Evolutionary conservation across 1,140 invertebrate genomes (phyloP), one percentile per base, ranked within the genome.

Genomic region (Drosophila guanche): DNA sequence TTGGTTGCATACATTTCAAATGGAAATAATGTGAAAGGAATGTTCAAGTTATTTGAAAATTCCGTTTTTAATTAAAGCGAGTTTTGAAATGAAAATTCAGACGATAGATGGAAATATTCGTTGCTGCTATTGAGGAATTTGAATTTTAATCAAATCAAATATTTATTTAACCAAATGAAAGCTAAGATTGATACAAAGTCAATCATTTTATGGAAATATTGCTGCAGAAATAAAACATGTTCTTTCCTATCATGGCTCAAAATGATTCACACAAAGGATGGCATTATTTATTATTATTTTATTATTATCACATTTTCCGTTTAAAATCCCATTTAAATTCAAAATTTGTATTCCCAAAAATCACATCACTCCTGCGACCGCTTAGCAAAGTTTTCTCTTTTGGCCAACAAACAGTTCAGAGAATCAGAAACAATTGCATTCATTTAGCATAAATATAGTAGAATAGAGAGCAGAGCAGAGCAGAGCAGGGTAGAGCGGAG

Each of bases 361-460:
- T 33, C 8, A 10, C 29, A 10, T 37, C 33, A 4, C 33, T 37
- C 33, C 10, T 37, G 10, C 33, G 10, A 37, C 1, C 33, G 10
- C 12, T 37, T 37, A 37, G 33, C 33, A 37, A 37, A 37, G 33
- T 37, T 50, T 70, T 40, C 51, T 60, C 42, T 59, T 53, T 46
- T 41, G 22, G 25, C 16, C 16, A 4, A 10, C 10, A 37, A 37
- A 37, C 10, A 37, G 3, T 37, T 10, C 42, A 40, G 22, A 33
- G 40, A 63, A 62, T 55, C 27, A 57, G 65, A 48, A 86, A 85
- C 67, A 80, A 80, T 76, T 66, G 73, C 52, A 85, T 74, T 86
- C 77, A 86, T 77, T 85, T 77, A 62, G 45, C 62, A 86, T 80
- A 69, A 86, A 80, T 73, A 76, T 47, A 77, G 51, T n/a, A 56